Conservation (phyloP, 2,888 invertebrate genomes). For the Drosophila neotestacea region DNA sequence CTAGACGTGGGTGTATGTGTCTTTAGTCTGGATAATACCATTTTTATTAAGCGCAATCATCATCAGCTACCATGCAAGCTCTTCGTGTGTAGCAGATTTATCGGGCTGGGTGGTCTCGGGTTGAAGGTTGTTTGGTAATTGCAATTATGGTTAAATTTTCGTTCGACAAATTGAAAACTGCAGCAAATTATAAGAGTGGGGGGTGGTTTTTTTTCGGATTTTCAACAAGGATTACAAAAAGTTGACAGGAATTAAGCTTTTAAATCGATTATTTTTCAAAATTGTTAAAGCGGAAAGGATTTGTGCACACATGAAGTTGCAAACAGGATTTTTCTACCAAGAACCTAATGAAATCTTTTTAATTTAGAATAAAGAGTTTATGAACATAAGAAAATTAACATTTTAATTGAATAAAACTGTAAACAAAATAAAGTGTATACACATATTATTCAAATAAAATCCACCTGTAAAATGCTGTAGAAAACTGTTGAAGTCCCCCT, state of each 20-base stretch:
- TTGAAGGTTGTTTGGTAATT: constrained; percentile 50
- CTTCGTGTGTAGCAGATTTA: constrained; percentile 29
- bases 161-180: constrained; percentile 58
- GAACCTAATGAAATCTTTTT: no score
- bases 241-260: constrained; percentile 13
- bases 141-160: constrained; percentile 60
- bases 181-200: constrained; percentile 17
- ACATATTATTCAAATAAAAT: not conserved
- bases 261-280: constrained; percentile 19
- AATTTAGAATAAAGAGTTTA: no score
- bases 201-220: constrained; percentile 10
- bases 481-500: constrained; percentile 7
- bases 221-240: constrained; percentile 15
- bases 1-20: constrained; percentile 5
- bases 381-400: no score
- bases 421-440: not conserved
- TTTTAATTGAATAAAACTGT: not conserved
- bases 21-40: constrained; percentile 48
- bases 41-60: constrained; percentile 73
- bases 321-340: not conserved
- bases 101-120: not conserved
- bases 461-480: no score
- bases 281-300: not conserved
- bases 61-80: constrained; percentile 29
- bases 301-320: not conserved